A percentile compares a stretch with the other conserved stretches of the same genome.
phyloP scores from a whole-genome alignment of 2,113 vertebrate species.

The Cairina moschata region DNA sequence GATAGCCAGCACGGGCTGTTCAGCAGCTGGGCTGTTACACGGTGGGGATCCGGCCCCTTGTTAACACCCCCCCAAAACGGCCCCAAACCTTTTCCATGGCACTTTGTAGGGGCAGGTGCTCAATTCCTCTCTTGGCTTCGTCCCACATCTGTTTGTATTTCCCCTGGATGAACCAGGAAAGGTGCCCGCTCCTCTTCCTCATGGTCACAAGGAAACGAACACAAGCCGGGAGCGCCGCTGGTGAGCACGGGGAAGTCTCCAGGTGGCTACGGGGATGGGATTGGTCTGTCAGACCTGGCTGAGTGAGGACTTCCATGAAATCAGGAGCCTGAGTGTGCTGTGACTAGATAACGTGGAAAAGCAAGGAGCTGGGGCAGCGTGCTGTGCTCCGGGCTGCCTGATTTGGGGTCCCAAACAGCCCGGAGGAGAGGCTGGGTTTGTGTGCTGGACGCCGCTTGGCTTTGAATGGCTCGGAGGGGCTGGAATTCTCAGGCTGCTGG shows the following conservation, averaged over 20 bases:
- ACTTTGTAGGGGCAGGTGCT: neutral
- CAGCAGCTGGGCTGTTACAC: neutral
- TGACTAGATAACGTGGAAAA: neutral
- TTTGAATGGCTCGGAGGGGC: neutral
- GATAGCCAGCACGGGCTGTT: neutral
- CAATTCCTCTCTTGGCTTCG: neutral
- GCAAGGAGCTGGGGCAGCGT: neutral
- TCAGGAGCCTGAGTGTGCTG: neutral
- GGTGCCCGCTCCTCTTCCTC: neutral
- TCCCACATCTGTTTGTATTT: neutral
- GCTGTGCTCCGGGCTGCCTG: neutral
- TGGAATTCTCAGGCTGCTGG: conserved; percentile 45
- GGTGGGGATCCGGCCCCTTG: neutral
- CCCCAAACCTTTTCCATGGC: neutral
- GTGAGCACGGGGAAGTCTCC: neutral
- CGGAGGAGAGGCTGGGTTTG: neutral
- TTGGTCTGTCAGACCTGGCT: neutral
- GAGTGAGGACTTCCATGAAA: neutral
- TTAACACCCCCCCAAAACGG: neutral
- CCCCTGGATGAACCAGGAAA: neutral
- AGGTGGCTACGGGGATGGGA: neutral
- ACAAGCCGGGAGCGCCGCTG: neutral
- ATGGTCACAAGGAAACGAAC: neutral
- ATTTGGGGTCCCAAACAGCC: neutral
- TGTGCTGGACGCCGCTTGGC: neutral